Base-by-base conservation (phyloP, 2,113 vertebrate genomes). In the Turdus rufiventris region DNA sequence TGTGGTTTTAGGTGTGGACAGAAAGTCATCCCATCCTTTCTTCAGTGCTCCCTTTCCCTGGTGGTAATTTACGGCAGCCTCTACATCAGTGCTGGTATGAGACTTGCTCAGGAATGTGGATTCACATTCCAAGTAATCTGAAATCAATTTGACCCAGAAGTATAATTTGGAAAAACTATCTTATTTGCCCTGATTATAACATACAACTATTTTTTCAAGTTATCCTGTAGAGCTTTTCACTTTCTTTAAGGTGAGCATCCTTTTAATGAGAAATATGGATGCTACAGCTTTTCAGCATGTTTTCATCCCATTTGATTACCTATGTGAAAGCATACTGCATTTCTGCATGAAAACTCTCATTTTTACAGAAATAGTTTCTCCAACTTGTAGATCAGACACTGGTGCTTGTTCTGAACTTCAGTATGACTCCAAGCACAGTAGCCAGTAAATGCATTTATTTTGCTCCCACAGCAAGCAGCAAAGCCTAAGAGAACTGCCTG, bases 31-130 rank as follows among this genome's bases (percentile, higher is more conserved):
- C 31, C 24, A 8, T 26, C 23, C 38, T 84, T 77, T 63, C 31
- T 68, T 83, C 25, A 33, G 33, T 65, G 40, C 28, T 93, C 17
- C 31, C 66, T 28, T 57, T 79, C 18, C 40, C 34, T n/a, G 28
- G 19, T 36, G 15, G 25, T 28, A 72, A n/a, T 45, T 75, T 38
- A 54, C 61, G 33, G 8, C 34, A 82, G 47, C 24, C 7, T 15
- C 11, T 43, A 14, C 0, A 0, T 1, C 34, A 63, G n/a, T 24
- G 34, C 9, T 26, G 1, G 1, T 38, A 47, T 34, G 77, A 21
- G 33, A 62, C 6, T 56, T 56, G 20, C 29, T 88, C 43, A 43
- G 14, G 53, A 75, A 33, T n/a, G 18, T 36, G 40, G 70, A 76
- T 85, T 72, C 21, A 50, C 5, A 42, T 42, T 36, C 8, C 51